These are phyloP conservation scores for Anthophora plumipes DNA, from an alignment of 2,888 invertebrate species.

Conservation along the genomic window DNA sequence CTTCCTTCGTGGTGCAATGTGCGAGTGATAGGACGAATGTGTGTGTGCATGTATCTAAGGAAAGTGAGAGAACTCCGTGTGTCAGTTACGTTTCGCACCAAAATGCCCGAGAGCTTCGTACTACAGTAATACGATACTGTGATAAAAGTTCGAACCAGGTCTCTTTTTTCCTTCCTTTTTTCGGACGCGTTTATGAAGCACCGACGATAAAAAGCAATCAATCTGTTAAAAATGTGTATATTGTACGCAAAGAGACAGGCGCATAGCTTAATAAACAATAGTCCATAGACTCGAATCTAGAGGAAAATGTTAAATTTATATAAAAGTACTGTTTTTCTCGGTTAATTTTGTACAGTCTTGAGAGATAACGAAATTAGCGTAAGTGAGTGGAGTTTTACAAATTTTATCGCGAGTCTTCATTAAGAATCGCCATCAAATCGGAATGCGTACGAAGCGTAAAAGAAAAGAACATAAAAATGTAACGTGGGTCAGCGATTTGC, in stretches of 20 bases:
- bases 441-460: constrained; percentile 9
- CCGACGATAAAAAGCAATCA: constrained; percentile 52
- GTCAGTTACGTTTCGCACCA: constrained; percentile 63
- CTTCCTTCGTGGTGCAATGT: constrained; percentile 74
- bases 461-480: constrained; percentile 1
- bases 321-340: constrained; percentile 23
- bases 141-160: constrained; percentile 69
- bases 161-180: constrained; percentile 57
- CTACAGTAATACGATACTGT: constrained; percentile 74
- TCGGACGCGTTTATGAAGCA: constrained; percentile 47
- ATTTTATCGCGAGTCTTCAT: constrained; percentile 41
- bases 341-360: constrained; percentile 51
- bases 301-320: constrained; percentile 23
- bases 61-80: constrained; percentile 55
- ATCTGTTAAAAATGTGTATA: constrained; percentile 30
- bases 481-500: neutral
- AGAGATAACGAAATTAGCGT: constrained; percentile 29
- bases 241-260: constrained; percentile 25
- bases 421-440: constrained; percentile 10
- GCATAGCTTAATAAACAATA: constrained; percentile 39
- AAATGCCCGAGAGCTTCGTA: constrained; percentile 68
- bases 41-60: constrained; percentile 37
- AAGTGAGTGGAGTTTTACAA: constrained; percentile 46
- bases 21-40: constrained; percentile 46
- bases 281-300: constrained; percentile 39